phyloP scores from a whole-genome alignment of 2,797 vertebrate genomes.

The Helarctos malayanus region DNA sequence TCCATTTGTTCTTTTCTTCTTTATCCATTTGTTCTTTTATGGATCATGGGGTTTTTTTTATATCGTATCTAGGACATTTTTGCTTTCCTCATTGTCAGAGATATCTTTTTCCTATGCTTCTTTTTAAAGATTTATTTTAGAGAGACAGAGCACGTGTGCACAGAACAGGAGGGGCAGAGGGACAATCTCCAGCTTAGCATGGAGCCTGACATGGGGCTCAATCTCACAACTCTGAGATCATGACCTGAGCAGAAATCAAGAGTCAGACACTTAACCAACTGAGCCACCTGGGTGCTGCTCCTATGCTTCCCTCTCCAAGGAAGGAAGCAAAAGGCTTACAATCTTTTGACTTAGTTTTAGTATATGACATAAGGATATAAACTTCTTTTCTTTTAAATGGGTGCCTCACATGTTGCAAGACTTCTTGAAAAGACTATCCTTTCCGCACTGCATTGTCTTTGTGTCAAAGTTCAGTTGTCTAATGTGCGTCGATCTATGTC shows the following conservation, averaged over 20 bases:
- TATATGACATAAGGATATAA: neutral
- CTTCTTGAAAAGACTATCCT: too few relatives aligned
- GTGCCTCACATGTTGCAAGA: too few relatives aligned
- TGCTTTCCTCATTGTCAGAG: neutral
- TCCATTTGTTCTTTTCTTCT: neutral
- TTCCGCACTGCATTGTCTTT: neutral
- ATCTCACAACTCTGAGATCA: too few relatives aligned
- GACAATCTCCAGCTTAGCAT: too few relatives aligned
- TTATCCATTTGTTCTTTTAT: neutral
- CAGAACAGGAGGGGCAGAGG: too few relatives aligned
- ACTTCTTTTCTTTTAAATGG: neutral
- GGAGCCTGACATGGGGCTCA: too few relatives aligned
- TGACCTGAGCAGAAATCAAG: too few relatives aligned
- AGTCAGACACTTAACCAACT: too few relatives aligned
- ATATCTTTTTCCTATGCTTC: neutral
- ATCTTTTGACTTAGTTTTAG: neutral
- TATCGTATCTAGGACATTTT: neutral
- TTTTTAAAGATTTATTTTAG: neutral
- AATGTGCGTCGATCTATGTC: neutral
- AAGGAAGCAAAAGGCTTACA: neutral
- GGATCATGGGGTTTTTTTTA: neutral
- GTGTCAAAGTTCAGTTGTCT: neutral
- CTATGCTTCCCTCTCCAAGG: neutral
- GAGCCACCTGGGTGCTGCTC: too few relatives aligned
- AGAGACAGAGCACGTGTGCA: too few relatives aligned